Evolutionary conservation across 2,888 invertebrate species (phyloP).

Genomic region (Ptilodon capucinus): DNA sequence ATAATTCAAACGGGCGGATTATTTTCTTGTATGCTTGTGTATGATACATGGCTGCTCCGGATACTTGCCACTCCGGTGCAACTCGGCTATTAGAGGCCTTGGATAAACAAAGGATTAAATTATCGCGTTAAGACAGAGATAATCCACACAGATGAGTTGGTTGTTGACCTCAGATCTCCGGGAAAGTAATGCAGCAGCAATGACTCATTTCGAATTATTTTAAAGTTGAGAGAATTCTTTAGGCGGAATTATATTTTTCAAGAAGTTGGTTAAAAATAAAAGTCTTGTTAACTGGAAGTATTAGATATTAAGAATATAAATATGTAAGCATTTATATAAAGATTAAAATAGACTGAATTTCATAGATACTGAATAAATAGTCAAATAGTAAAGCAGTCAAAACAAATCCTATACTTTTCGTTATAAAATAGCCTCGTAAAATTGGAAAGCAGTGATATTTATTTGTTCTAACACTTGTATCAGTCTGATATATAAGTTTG

Average conservation of each 20-base stretch:
- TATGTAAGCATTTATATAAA: no score
- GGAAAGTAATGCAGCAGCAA: slow-evolving; percentile 37
- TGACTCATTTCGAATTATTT: slow-evolving; percentile 49
- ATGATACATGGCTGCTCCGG: slow-evolving; percentile 73
- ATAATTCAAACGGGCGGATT: slow-evolving; percentile 70
- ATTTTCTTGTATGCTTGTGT: slow-evolving; percentile 69
- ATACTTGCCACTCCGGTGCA: slow-evolving; percentile 65
- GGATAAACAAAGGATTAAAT: slow-evolving; percentile 81
- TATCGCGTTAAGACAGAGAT: slow-evolving; percentile 76
- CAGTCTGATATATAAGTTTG: neutral
- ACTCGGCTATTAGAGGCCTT: slow-evolving; percentile 74
- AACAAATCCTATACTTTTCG: no score
- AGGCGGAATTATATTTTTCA: no score
- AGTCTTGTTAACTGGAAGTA: no score
- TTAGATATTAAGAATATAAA: no score
- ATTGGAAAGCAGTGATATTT: slow-evolving; percentile 4
- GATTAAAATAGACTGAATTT: no score
- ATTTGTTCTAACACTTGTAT: neutral
- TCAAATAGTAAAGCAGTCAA: no score
- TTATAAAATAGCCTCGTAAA: slow-evolving; percentile 9
- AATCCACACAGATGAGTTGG: slow-evolving; percentile 78
- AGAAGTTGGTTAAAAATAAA: no score
- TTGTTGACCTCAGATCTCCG: slow-evolving; percentile 72
- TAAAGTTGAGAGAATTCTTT: slow-evolving; percentile 26
- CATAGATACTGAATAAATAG: no score